phyloP scores from a whole-genome alignment of 2,113 vertebrate genomes.

The Variabilichromis moorii region DNA sequence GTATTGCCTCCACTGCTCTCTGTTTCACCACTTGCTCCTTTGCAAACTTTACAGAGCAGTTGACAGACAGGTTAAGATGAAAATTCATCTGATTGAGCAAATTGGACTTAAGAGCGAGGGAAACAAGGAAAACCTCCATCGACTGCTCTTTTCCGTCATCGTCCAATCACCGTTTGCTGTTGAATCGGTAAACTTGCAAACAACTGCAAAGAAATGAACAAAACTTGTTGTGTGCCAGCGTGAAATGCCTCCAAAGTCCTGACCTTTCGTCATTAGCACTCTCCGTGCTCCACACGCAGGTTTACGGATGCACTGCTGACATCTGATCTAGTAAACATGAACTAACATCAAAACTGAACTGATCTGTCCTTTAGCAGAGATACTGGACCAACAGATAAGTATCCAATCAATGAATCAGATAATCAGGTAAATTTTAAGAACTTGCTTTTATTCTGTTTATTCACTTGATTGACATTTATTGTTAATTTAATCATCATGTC shows the following conservation, averaged over 20 bases:
- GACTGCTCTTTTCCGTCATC: background rate
- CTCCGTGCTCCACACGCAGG: background rate
- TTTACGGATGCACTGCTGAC: background rate
- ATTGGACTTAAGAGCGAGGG: fast-evolving
- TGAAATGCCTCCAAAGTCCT: background rate
- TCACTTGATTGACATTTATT: background rate
- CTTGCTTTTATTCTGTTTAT: background rate
- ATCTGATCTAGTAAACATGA: background rate
- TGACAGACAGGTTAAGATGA: background rate
- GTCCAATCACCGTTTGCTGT: background rate
- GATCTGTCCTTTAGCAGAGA: background rate
- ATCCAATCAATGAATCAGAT: background rate
- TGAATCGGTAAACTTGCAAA: background rate
- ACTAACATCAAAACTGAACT: background rate
- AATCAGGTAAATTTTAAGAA: background rate
- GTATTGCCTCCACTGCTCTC: background rate
- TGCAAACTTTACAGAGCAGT: background rate
- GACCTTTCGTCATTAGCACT: background rate
- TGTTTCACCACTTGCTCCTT: background rate
- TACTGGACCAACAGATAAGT: background rate
- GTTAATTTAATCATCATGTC: background rate
- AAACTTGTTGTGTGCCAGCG: background rate
- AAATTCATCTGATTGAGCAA: background rate
- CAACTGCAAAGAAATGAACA: background rate
- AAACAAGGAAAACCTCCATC: background rate